Evolutionary conservation across 2,113 vertebrate genomes (phyloP).

Genomic region (Elephantulus edwardii): DNA sequence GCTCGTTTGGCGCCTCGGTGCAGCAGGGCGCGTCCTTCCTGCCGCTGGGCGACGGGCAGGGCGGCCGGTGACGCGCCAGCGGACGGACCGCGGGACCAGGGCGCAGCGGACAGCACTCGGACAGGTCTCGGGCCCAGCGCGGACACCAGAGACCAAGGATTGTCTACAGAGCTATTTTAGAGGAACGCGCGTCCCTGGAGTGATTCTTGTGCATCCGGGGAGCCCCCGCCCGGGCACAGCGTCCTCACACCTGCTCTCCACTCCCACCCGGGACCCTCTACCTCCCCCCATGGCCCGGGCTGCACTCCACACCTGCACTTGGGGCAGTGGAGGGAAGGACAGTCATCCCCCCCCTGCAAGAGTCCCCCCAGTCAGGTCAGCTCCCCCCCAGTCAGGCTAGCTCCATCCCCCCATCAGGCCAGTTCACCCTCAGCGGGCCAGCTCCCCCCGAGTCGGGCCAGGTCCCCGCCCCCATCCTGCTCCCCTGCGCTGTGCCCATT

Average conservation of each 20-base stretch:
- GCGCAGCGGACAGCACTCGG: background rate
- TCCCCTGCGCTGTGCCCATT: too few species aligned
- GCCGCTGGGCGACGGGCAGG: background rate
- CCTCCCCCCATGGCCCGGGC: background rate
- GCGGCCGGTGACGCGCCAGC: background rate
- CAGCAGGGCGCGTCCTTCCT: constrained; percentile 33
- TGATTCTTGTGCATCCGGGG: background rate
- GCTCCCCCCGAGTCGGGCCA: too few species aligned
- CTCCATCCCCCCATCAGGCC: too few species aligned
- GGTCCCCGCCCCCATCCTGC: too few species aligned
- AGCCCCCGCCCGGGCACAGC: background rate
- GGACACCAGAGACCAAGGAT: background rate
- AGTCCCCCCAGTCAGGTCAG: too few species aligned
- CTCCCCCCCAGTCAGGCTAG: too few species aligned
- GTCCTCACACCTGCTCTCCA: too few species aligned
- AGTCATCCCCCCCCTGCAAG: too few species aligned
- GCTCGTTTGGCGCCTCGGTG: background rate
- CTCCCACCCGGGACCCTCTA: background rate
- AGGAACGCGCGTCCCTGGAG: background rate
- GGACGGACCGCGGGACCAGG: too few species aligned
- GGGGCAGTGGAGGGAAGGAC: too few species aligned
- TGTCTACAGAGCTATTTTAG: constrained; percentile 60
- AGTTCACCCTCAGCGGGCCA: too few species aligned
- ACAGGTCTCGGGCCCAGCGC: background rate
- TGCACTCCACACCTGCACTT: too few species aligned